Evolutionary conservation across 2,888 invertebrate species (phyloP), one percentile per base, ranked within the genome.

Genomic region (Caenorhabditis drosophilae): DNA sequence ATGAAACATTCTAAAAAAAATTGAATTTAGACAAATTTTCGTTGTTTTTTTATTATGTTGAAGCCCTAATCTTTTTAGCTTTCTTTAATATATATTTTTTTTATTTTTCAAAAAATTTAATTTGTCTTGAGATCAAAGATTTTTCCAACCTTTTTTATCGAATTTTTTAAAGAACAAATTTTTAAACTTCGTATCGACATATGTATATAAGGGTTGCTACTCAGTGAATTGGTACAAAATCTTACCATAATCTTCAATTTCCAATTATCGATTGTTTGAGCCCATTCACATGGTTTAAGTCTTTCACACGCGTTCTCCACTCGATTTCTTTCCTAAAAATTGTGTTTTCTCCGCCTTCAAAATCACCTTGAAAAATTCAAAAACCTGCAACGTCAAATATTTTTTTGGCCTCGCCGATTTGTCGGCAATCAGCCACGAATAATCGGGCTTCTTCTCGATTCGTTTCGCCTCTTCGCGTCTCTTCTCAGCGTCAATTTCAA

Each of bases 281-380:
- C 40, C 59, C 62, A 63, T 31, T 67, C 67, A 20, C 51, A 53
- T 15, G 62, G 58, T 46, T 63, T 58, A 27, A 67, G 46, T 34
- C 67, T 27, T 34, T 67, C 62, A 20, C 67, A 67, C 11, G 67
- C 67, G 31, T 67, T 61, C 25, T 67, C 67, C 15, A 67, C 47
- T 12, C 61, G 53, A 34, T 62, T 51, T 38, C 44, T 50, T 36
- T 67, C 67, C 59, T 67, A 57, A 38, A 62, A 62, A 22, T 23
- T n/a, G 38, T 48, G 16, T 22, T 50, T 20, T 26, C 47, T 38
- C 15, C 16, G 16, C 27, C 35, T 26, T 9, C 22, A 42, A 42
- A 35, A 36, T 46, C n/a, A 46, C 25, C 46, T 18, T 20, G n/a
- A 46, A 20, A 46, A 11, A 25, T 20, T 16, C 15, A 54, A 20